Percentiles rank a stretch among this genome's conserved stretches.
phyloP scores from a whole-genome alignment of 2,797 vertebrate species.

The Channa striata region DNA sequence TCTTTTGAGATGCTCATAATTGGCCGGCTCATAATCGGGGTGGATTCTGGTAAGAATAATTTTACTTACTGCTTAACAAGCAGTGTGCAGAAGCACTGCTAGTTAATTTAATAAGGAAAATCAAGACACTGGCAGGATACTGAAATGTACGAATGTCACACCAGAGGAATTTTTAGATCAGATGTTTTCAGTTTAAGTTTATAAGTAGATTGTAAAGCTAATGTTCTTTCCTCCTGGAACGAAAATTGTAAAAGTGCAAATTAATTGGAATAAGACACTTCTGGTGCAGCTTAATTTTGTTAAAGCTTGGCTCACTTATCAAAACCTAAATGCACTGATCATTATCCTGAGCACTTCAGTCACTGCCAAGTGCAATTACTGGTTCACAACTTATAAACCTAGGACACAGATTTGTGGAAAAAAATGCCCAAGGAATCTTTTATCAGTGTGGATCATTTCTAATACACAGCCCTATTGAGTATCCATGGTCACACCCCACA shows the following conservation, averaged over 20 bases:
- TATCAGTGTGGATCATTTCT: not conserved
- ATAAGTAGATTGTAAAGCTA: not conserved
- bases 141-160: no score
- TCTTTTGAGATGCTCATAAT: slow-evolving; percentile 95
- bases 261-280: not conserved
- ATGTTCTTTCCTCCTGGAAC: not conserved
- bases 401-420: slow-evolving; percentile 14
- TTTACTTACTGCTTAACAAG: not conserved
- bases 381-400: not conserved
- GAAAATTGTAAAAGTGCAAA: not conserved
- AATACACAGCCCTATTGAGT: no score
- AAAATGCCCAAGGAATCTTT: not conserved
- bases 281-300: not conserved
- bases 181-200: not conserved
- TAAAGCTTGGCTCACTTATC: not conserved
- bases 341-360: no score
- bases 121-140: no score
- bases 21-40: slow-evolving; percentile 90
- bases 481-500: not conserved
- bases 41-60: slow-evolving; percentile 90
- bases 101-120: no score
- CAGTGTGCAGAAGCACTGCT: not conserved
- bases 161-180: no score
- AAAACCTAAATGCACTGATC: slow-evolving; percentile 1
- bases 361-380: not conserved